A percentile compares a stretch with the other conserved stretches of the same genome.
Evolutionary conservation across 2,797 vertebrate genomes (phyloP).

Genomic region (Vespertilio murinus): DNA sequence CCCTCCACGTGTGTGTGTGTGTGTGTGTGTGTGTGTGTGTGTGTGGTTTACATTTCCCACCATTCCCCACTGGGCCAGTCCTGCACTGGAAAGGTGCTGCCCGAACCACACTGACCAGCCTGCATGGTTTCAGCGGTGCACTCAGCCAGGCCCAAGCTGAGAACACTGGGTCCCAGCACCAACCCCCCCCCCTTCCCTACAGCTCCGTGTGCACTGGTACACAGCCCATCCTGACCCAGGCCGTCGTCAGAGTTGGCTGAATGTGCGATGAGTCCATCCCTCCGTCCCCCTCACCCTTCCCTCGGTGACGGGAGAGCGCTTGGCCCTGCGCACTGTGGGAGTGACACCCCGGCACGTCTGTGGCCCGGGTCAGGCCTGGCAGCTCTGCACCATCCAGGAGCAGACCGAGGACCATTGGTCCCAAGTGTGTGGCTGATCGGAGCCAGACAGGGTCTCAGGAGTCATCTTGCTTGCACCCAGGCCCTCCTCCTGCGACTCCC

Average conservation of each 20-base stretch:
- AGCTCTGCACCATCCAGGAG: neutral
- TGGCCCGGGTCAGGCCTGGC: neutral
- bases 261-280: rapidly evolving
- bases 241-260: neutral
- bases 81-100: neutral
- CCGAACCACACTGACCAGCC: neutral
- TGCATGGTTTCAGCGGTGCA: neutral
- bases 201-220: rapidly evolving
- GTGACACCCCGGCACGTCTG: neutral
- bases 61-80: neutral
- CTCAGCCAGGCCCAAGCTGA: neutral
- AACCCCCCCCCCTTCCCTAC: rapidly evolving
- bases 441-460: neutral
- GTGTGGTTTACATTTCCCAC: neutral
- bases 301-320: neutral
- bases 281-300: neutral
- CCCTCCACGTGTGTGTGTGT: neutral
- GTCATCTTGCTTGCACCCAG: neutral
- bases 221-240: neutral
- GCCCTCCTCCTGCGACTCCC: neutral
- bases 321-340: neutral
- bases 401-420: neutral
- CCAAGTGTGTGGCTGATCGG: neutral
- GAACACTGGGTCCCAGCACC: neutral
- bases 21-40: neutral